Conservation (phyloP, 2,888 invertebrate species). For the Plebejus anna region DNA sequence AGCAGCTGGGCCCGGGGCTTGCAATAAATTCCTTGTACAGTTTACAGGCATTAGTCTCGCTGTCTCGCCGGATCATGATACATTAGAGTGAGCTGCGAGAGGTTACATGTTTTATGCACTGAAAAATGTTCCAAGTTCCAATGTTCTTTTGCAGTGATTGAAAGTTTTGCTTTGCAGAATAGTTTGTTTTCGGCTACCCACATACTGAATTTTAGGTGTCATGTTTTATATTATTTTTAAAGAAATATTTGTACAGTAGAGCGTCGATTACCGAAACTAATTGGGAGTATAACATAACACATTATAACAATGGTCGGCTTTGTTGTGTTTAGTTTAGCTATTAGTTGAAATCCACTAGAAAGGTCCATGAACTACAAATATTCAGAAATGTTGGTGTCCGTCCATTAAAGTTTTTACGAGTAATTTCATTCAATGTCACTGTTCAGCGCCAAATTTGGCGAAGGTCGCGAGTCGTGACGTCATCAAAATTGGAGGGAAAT, state of each 20-base stretch:
- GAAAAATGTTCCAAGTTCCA: conserved; percentile 13
- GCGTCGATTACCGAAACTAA: no score
- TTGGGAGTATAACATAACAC: no score
- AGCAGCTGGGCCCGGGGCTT: background rate
- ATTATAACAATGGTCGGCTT: no score
- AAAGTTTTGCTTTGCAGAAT: background rate
- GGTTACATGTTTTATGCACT: conserved; percentile 4
- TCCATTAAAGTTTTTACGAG: background rate
- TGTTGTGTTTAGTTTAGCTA: no score
- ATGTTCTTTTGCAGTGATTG: background rate
- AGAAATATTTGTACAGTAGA: no score
- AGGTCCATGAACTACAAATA: background rate
- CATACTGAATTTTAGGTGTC: background rate
- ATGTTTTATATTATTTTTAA: background rate
- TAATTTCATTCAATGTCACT: conserved; percentile 5
- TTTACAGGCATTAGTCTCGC: conserved; percentile 15
- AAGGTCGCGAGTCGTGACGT: conserved; percentile 3
- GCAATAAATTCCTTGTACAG: conserved; percentile 7
- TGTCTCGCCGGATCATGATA: conserved; percentile 9
- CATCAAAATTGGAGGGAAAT: background rate
- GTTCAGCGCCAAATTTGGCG: background rate
- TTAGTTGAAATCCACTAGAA: background rate
- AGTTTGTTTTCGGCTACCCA: background rate
- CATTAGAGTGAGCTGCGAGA: background rate
- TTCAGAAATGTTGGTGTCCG: background rate